Evolutionary conservation across 2,888 invertebrate species (phyloP).

Genomic region (Melieria picta): DNA sequence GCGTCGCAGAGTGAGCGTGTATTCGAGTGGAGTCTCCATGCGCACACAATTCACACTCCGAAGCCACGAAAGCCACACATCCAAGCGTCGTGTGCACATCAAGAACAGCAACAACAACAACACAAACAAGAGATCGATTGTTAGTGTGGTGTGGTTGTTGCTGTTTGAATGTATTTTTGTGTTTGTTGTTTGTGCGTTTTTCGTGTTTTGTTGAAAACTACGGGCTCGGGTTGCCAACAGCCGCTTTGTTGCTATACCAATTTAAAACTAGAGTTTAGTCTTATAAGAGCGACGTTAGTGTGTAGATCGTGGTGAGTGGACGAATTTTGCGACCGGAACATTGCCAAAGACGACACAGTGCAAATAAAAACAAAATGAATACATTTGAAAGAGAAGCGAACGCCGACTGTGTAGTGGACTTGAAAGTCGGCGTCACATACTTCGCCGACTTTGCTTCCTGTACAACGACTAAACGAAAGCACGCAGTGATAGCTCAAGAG

Average conservation of each 20-base stretch:
- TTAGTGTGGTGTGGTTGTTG: constrained; percentile 24
- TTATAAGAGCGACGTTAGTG: constrained; percentile 60
- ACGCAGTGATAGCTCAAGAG: no score
- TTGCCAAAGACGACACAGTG: not conserved
- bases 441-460: no score
- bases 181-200: constrained; percentile 27
- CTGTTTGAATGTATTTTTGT: constrained; percentile 38
- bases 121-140: constrained; percentile 36
- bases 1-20: constrained; percentile 4
- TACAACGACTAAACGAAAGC: no score
- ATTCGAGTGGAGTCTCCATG: constrained; percentile 14
- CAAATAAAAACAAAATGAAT: no score
- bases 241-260: constrained; percentile 53
- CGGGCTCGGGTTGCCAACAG: constrained; percentile 45
- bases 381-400: no score
- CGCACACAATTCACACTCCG: constrained; percentile 27
- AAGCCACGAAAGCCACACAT: constrained; percentile 21
- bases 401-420: no score
- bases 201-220: constrained; percentile 27
- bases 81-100: constrained; percentile 8
- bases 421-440: no score
- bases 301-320: constrained; percentile 39
- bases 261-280: constrained; percentile 60
- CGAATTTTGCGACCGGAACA: constrained; percentile 1
- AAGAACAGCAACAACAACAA: not conserved